A percentile compares a stretch with the other conserved stretches of the same genome.
Evolutionary conservation across 2,113 vertebrate species (phyloP).

Genomic region (Agelaius tricolor): DNA sequence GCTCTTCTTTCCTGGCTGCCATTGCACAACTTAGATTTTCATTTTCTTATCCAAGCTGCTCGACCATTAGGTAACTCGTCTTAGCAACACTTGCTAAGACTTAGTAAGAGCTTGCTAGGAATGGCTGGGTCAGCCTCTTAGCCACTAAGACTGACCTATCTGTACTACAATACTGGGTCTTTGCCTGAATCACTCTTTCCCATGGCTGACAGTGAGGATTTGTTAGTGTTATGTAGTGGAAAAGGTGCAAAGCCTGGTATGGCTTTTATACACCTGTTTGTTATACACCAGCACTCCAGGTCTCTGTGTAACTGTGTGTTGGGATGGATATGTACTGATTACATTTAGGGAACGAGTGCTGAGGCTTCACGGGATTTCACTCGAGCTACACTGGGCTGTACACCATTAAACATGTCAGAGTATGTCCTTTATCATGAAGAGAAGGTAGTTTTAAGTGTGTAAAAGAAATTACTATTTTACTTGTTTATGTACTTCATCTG

Average conservation of each 20-base stretch:
- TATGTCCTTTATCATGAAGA: neutral
- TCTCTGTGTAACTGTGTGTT: neutral
- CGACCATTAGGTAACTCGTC: neutral
- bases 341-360: neutral
- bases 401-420: neutral
- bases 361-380: neutral
- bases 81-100: neutral
- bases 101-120: neutral
- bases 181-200: neutral
- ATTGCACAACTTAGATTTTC: neutral
- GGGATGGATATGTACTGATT: neutral
- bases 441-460: neutral
- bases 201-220: neutral
- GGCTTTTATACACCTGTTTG: no score
- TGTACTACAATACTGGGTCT: neutral
- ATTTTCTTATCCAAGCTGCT: neutral
- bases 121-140: neutral
- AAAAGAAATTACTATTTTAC: neutral
- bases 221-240: fast-evolving
- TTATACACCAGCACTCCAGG: fast-evolving
- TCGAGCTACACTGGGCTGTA: neutral
- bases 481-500: neutral
- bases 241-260: neutral
- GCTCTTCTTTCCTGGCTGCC: neutral
- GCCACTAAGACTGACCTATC: neutral